Percentiles rank a stretch among this genome's conserved stretches.
These are phyloP conservation scores for Lethrus apterus DNA, from an alignment of 1,140 invertebrate species.

Conservation along the genomic window DNA sequence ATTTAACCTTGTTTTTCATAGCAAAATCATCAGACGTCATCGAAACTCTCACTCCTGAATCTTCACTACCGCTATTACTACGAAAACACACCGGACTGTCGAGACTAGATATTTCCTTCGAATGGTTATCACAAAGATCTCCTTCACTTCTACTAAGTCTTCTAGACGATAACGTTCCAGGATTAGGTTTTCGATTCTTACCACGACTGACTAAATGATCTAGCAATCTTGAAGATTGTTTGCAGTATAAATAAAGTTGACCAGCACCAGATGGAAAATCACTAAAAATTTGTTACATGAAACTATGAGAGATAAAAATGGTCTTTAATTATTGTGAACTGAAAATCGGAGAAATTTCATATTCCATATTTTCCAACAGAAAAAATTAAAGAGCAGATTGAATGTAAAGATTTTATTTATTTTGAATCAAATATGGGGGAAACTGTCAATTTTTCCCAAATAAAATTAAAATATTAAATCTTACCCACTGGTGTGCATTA, in stretches of 20 bases:
- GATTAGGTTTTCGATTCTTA: slow-evolving; percentile 33
- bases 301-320: slow-evolving; percentile 14
- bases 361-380: too few relatives aligned
- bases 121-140: slow-evolving; percentile 37
- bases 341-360: too few relatives aligned
- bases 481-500: slow-evolving; percentile 47
- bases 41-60: slow-evolving; percentile 35
- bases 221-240: slow-evolving; percentile 40
- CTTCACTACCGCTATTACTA: slow-evolving; percentile 33
- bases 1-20: slow-evolving; percentile 13
- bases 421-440: neutral
- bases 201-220: slow-evolving; percentile 44
- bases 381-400: slow-evolving; percentile 8
- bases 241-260: slow-evolving; percentile 46
- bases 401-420: too few relatives aligned
- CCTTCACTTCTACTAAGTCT: slow-evolving; percentile 48
- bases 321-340: too few relatives aligned
- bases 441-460: neutral
- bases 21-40: slow-evolving; percentile 32
- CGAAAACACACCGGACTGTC: slow-evolving; percentile 29
- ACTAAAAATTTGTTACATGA: too few relatives aligned
- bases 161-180: slow-evolving; percentile 23
- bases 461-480: slow-evolving; percentile 12
- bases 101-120: slow-evolving; percentile 17
- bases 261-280: slow-evolving; percentile 45